Evolutionary conservation across 2,888 invertebrate species (phyloP), one percentile per base, ranked within the genome.

Genomic region (Eupeodes latifasciatus): DNA sequence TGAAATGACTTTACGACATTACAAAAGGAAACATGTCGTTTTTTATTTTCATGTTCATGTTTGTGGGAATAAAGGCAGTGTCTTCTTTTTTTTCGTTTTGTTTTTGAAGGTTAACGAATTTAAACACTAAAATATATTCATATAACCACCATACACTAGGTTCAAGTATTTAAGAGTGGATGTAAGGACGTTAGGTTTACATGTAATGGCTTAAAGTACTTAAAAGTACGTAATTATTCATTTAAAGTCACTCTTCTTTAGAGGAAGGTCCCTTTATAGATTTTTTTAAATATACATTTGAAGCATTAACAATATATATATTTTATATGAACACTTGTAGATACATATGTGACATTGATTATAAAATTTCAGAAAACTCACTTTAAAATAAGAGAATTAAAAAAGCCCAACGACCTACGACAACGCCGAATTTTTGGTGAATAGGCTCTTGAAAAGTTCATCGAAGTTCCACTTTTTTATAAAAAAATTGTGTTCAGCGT

Each of bases 61-160:
- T n/a, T 59, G 47, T 74, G 9, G n/a, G 2, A 62, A 71, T 10
- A 49, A 47, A 64, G 36, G 62, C 53, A 12, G 34, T 14, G 47
- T 53, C 34, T 67, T 53, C 19, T 69, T 47, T 40, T 53, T 47
- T 12, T 53, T 53, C 19, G 34, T 55, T 27, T 34, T n/a, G 9
- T 49, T 61, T 49, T n/a, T 77, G 76, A 82, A 82, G 77, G 77
- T 82, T 51, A 78, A 78, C 2, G 16, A 51, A 82, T 69, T 57
- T 71, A 62, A 36, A 53, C 10, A 27, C 36, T 36, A 9, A 51
- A 44, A 36, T 12, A 55, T 69, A 47, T 47, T 44, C 27, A 47
- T 66, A 19, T 4, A 5, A 47, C 5, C 19, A 14, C 14, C 40
- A 14, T 9, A 11, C n/a, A 66, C 14, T 40, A 40, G n/a, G n/a